Percentiles rank a stretch among this genome's conserved stretches.
phyloP scores from a whole-genome alignment of 2,888 invertebrate species.

The Balanococcus diminutus region DNA sequence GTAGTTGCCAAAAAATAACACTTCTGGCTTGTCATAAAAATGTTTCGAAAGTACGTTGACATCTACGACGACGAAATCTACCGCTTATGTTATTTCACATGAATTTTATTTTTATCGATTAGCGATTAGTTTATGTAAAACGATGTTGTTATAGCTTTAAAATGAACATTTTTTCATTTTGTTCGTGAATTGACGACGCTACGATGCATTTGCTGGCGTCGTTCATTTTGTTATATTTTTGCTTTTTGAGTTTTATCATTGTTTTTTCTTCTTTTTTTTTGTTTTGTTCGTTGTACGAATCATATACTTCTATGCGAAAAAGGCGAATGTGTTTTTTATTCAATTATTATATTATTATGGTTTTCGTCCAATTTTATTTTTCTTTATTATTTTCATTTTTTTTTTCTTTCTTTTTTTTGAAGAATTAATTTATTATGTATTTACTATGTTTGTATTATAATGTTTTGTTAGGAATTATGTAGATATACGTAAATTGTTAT shows the following conservation, averaged over 20 bases:
- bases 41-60: background rate
- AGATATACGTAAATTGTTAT: slow-evolving; percentile 30
- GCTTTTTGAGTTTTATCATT: background rate
- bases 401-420: background rate
- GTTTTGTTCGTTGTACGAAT: background rate
- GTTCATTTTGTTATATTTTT: background rate
- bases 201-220: background rate
- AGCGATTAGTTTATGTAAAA: slow-evolving; percentile 28
- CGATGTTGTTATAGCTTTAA: slow-evolving; percentile 35
- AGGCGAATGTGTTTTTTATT: background rate
- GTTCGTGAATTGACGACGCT: background rate
- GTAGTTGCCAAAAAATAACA: slow-evolving; percentile 31
- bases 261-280: background rate
- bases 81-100: slow-evolving; percentile 34
- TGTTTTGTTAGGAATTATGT: slow-evolving; percentile 8
- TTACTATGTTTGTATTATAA: slow-evolving; percentile 41
- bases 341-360: slow-evolving; percentile 24
- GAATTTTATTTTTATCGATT: slow-evolving; percentile 37
- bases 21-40: slow-evolving; percentile 27
- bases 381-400: background rate
- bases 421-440: slow-evolving; percentile 33
- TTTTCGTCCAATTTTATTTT: slow-evolving; percentile 20
- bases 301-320: background rate
- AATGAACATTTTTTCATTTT: slow-evolving; percentile 2
- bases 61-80: slow-evolving; percentile 21